Base-by-base conservation (phyloP, 2,113 vertebrate species). In the Mesoclemmys tuberculata region DNA sequence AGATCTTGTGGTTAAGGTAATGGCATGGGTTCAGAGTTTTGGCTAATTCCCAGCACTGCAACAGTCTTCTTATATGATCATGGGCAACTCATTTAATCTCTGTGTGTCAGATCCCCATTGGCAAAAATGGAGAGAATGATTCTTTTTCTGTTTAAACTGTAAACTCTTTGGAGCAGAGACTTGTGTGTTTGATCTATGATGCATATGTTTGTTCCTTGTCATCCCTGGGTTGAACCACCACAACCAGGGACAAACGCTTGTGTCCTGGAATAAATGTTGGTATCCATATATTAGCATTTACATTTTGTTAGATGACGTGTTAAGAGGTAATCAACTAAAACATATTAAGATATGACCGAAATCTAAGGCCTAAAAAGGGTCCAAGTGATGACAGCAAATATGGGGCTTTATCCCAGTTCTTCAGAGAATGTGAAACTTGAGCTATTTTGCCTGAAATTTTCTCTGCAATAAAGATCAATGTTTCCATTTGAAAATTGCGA, bases 401-500 rank as follows among this genome's bases (percentile, higher is more conserved):
- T 26, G 29, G 55, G 3, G 31, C 86, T 78, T 16, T 87, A 49
- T 5, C 3, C 1, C 2, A 2, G 24, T 3, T 93, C 31, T 85
- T 80, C 1, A n/a, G 2, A 85, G 46, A 21, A 55, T 14, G 68
- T 3, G 21, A 84, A 44, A 71, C 84, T 68, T 88, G 41, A 90
- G 48, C 38, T 6, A 51, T n/a, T 54, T 58, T 87, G 38, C 29
- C 27, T 85, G 58, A 85, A 92, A 44, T 68, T 68, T 68, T 38
- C 18, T 68, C 18, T n/a, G 19, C 0, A 0, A 21, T n/a, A 27
- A 75, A 44, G 12, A 75, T 44, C 21, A 75, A 26, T 14, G 41
- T 29, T 87, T 89, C 18, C 49, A 2, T 55, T 29, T 87, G 29
- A 54, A 82, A 9, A 16, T 84, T 89, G 71, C 7, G 29, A 13